phyloP scores from a whole-genome alignment of 2,113 vertebrate species.

The Perca flavescens region DNA sequence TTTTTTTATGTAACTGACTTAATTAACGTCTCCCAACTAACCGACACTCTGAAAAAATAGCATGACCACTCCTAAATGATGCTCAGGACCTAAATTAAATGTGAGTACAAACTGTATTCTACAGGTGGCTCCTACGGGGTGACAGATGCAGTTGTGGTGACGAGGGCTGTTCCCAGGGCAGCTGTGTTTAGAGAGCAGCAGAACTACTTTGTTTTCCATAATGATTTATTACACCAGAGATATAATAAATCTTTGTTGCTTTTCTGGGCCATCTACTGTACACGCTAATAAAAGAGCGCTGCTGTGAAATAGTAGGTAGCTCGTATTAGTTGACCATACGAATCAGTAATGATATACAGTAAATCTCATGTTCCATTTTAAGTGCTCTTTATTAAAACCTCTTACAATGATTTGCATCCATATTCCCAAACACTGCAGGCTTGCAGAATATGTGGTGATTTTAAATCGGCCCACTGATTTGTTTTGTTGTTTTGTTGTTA shows the following conservation, averaged over 20 bases:
- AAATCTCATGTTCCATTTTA: slow-evolving; percentile 1
- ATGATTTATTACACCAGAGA: slow-evolving; percentile 33
- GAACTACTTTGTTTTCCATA: slow-evolving; percentile 20
- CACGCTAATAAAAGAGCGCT: background rate
- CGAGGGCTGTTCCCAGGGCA: background rate
- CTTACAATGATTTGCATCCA: background rate
- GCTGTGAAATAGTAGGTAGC: slow-evolving; percentile 13
- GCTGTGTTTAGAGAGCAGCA: slow-evolving; percentile 8
- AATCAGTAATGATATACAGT: background rate
- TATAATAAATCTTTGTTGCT: background rate
- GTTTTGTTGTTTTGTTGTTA: too few species aligned
- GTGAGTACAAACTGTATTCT: background rate
- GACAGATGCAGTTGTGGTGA: background rate
- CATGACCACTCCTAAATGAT: background rate
- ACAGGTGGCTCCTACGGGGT: background rate
- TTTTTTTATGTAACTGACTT: background rate
- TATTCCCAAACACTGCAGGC: background rate
- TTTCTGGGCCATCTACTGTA: slow-evolving; percentile 26
- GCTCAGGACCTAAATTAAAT: background rate
- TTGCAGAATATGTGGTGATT: background rate
- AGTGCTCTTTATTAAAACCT: slow-evolving; percentile 1
- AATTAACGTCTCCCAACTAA: background rate
- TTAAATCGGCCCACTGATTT: background rate
- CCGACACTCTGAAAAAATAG: background rate
- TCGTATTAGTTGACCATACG: background rate